Evolutionary conservation across 2,113 vertebrate species (phyloP), one percentile per base, ranked within the genome.

Genomic region (Aegypius monachus): DNA sequence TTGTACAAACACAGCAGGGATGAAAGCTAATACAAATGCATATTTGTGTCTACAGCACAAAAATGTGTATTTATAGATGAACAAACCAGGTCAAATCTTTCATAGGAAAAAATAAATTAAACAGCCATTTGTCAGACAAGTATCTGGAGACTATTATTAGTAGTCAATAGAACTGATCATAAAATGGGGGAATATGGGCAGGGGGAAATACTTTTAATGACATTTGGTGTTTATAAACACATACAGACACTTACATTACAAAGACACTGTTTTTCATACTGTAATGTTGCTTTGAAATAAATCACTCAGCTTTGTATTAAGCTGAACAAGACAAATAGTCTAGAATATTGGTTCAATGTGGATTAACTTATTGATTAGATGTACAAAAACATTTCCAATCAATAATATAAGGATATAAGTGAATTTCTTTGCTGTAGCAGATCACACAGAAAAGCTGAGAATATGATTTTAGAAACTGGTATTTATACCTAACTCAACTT

Each of bases 1-100:
- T 90, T 90, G 38, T 90, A 88, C 59, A 90, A 95, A 88, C 72
- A 88, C 65, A 92, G 79, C n/a, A 87, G 93, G 77, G 61, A 88
- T 87, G 56, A 74, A 92, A 95, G 56, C 78, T 84, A 73, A 84
- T 71, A 90, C 70, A 95, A 95, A 87, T 56, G 59, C 47, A 74
- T 83, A 77, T 92, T 93, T 95, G 48, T 93, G 38, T 88, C 63
- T 95, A 17, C 40, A 73, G 56, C 70, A 95, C 73, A 91, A 92
- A 90, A 95, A 92, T 82, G 45, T 75, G 58, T 80, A 82, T 90
- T 93, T 83, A 72, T 47, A 86, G 86, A 83, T 14, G 19, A 81
- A 77, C 40, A 90, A 95, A 86, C 4, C 75, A 65, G 71, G 81
- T 94, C 77, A 94, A 65, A 73, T 38, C 27, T 70, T 95, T 93